phyloP scores from a whole-genome alignment of 2,113 vertebrate genomes.

The Nesogale talazaci region DNA sequence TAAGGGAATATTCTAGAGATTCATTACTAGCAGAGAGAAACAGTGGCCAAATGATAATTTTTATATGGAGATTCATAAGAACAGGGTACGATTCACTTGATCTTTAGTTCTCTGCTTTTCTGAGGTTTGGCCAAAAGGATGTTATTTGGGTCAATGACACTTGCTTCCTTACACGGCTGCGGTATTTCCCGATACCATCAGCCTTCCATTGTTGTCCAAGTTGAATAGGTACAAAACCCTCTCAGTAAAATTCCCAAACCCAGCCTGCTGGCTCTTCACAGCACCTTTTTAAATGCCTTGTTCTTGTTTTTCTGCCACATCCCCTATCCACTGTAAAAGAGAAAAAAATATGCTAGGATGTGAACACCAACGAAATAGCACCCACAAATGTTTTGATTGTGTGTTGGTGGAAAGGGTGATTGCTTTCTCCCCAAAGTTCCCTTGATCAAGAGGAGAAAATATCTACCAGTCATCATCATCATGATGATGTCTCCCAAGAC shows the following conservation, averaged over 20 bases:
- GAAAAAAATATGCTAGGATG: neutral
- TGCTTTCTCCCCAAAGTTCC: neutral
- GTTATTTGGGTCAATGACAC: neutral
- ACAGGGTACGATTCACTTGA: neutral
- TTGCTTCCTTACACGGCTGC: neutral
- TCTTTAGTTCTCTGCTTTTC: neutral
- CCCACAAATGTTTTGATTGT: neutral
- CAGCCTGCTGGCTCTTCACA: neutral
- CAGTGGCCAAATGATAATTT: neutral
- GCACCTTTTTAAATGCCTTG: neutral
- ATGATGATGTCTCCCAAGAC: neutral
- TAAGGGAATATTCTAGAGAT: neutral
- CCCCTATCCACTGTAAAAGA: slow-evolving; percentile 14
- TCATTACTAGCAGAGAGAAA: neutral
- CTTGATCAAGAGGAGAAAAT: neutral
- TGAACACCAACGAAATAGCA: neutral
- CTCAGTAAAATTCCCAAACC: neutral
- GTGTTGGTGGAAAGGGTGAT: neutral
- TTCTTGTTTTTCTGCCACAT: neutral
- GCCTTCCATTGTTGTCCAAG: neutral
- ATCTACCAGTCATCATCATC: neutral
- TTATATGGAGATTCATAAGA: neutral
- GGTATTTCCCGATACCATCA: neutral
- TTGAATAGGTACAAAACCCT: neutral
- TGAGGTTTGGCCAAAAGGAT: neutral